phyloP scores from a whole-genome alignment of 2,797 vertebrate genomes.

The Erpetoichthys calabaricus region DNA sequence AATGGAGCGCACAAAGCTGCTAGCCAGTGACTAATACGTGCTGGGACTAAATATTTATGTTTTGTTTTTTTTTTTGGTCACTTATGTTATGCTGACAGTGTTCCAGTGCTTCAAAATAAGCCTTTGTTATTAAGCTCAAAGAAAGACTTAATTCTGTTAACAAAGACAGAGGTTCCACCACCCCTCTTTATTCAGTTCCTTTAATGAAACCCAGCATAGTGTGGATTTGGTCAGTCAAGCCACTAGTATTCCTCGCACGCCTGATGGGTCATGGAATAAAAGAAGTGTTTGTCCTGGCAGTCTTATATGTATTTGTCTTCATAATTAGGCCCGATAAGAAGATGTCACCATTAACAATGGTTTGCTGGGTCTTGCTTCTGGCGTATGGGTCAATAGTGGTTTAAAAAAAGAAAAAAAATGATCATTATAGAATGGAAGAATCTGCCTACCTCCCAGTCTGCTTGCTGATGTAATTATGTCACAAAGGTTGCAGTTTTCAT shows the following conservation, averaged over 20 bases:
- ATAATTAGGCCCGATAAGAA: background rate
- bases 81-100: no score
- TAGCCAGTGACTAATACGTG: background rate
- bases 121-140: background rate
- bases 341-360: background rate
- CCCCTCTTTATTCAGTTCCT: background rate
- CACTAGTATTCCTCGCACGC: background rate
- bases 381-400: no score
- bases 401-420: no score
- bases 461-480: no score
- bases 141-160: background rate
- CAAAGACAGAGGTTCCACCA: background rate
- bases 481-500: no score
- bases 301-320: background rate
- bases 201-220: background rate
- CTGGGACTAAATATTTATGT: background rate
- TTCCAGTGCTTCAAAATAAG: background rate
- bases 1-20: background rate
- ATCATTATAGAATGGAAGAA: no score
- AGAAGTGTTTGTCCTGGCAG: background rate
- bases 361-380: background rate
- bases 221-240: conserved; percentile 1
- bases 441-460: no score
- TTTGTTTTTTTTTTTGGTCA: background rate
- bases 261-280: background rate